Conservation (phyloP, 2,888 invertebrate genomes). For the Apamea sordens region DNA sequence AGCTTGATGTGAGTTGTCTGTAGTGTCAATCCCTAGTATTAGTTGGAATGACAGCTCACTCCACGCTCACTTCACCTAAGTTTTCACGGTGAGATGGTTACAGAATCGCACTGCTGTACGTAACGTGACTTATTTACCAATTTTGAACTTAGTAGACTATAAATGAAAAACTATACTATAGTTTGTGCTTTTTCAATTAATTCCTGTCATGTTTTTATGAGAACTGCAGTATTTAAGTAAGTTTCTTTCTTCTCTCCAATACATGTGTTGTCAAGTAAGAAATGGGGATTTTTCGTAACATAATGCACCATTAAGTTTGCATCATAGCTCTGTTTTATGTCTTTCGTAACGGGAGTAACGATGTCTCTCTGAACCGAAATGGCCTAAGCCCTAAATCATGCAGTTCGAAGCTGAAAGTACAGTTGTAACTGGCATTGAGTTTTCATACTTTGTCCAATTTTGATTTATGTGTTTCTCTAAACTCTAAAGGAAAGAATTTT, state of each 20-base stretch:
- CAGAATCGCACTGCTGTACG: no score
- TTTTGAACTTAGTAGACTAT: neutral
- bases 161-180: neutral
- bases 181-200: neutral
- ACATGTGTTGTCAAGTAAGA: neutral
- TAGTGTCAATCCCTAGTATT: no score
- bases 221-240: neutral
- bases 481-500: neutral
- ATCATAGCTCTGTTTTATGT: constrained; percentile 36
- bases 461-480: neutral
- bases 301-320: constrained; percentile 11
- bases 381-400: neutral
- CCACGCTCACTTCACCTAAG: no score
- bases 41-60: no score
- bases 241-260: neutral
- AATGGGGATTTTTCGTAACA: constrained; percentile 5
- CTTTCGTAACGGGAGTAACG: constrained; percentile 27
- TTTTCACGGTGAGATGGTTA: no score
- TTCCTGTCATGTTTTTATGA: neutral
- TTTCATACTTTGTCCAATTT: neutral
- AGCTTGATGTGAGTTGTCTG: no score
- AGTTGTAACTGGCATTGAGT: no score
- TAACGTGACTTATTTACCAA: neutral
- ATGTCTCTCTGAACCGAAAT: constrained; percentile 17
- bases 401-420: neutral